Evolutionary conservation across 2,113 vertebrate genomes (phyloP), one percentile per base, ranked within the genome.

Genomic region (Mystacornis crossleyi): DNA sequence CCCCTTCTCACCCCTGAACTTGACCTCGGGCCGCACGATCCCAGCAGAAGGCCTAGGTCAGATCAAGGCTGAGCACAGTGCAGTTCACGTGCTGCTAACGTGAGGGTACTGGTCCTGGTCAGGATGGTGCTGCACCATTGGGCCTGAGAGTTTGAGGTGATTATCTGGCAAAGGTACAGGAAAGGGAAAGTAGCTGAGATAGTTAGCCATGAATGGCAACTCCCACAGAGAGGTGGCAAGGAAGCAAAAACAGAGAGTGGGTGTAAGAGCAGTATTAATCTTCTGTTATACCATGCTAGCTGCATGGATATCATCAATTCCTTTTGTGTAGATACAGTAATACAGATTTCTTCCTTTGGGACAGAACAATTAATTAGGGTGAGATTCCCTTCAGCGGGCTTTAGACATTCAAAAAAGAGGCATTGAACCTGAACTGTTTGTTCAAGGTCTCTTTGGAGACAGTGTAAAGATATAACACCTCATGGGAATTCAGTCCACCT

Each of bases 1-100:
- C 23, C 5, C 2, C 12, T 89, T 57, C 23, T 62, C 33, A 66
- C 14, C 48, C 12, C 40, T 80, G 58, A 77, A 36, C 36, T 29
- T 81, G 53, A 40, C 43, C 43, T 57, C 33, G 58, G 47, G 14
- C 36, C 38, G 21, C 28, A 14, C 0, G 4, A 58, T n/a, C 6
- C 20, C 29, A 29, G 58, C 14, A 83, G 38, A 82, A 73, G 16
- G 26, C 16, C 10, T 16, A 14, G n/a, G 18, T 19, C 38, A 62
- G 55, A 58, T 28, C 38, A 77, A 38, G 47, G 29, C 15, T 33
- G 36, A 50, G 38, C 1, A 4, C 6, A 50, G 7, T 4, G 18
- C 4, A 19, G 31, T 7, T 34, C 2, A 1, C 0, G 2, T n/a
- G 14, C 31, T 47, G 55, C 26, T 25, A 25, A 0, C 1, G 1